Percentiles rank a stretch among this genome's conserved stretches.
These are phyloP conservation scores for Chrysomela aeneicollis DNA, from an alignment of 2,888 invertebrate species.

Conservation along the genomic window DNA sequence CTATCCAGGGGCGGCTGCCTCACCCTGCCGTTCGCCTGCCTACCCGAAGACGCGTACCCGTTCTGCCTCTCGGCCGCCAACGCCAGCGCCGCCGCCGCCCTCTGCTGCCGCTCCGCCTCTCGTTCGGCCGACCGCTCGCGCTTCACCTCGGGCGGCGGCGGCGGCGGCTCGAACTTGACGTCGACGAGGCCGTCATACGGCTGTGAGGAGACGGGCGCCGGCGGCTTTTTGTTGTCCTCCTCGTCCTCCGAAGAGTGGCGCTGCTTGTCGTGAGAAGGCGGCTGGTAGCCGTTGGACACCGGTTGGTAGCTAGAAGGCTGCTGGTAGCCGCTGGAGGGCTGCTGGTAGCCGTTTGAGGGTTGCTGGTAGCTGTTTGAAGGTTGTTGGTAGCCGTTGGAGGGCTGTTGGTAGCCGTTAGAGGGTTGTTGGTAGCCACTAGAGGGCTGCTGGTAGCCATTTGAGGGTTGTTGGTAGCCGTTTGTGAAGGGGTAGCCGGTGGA, in stretches of 20 bases:
- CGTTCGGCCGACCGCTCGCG: constrained; percentile 30
- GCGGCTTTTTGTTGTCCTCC: constrained; percentile 7
- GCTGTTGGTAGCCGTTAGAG: constrained; percentile 15
- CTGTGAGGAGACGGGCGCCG: constrained; percentile 43
- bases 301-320: not conserved
- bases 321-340: constrained; percentile 18
- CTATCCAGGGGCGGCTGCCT: constrained; percentile 18
- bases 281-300: not conserved
- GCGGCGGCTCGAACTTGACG: constrained; percentile 18
- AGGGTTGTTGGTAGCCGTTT: constrained; percentile 30
- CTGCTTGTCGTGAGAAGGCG: constrained; percentile 51
- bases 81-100: constrained; percentile 29
- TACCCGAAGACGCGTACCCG: constrained; percentile 36
- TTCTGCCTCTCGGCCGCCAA: constrained; percentile 40
- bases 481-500: constrained; percentile 23
- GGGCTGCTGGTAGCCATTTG: constrained; percentile 25
- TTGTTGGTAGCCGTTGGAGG: constrained; percentile 37
- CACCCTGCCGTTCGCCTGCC: constrained; percentile 24
- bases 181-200: constrained; percentile 20
- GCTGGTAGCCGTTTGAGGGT: too few species aligned
- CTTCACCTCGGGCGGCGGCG: constrained; percentile 34
- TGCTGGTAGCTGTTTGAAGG: too few species aligned
- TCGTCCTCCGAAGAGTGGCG: constrained; percentile 54
- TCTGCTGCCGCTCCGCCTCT: constrained; percentile 18
- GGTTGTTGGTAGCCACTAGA: constrained; percentile 32